These are phyloP conservation scores for Dascyllus trimaculatus DNA, from an alignment of 2,113 vertebrate species.

Conservation along the genomic window DNA sequence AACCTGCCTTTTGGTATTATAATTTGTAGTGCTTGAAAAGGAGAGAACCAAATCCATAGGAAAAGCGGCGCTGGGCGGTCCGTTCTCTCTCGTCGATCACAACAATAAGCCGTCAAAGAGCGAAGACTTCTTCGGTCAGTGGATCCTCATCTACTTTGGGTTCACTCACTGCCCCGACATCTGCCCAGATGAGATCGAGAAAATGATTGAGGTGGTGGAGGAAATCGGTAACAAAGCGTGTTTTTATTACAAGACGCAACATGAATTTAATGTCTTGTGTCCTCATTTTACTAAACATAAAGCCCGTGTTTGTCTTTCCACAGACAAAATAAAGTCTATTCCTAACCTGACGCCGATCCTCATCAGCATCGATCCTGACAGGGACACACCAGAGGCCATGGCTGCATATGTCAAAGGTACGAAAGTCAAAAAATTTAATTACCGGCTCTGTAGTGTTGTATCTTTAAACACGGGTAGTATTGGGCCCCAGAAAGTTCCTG, in stretches of 20 bases:
- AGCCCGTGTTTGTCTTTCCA: background rate
- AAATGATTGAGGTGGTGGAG: conserved; percentile 95
- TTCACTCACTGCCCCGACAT: conserved; percentile 99
- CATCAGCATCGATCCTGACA: conserved; percentile 96
- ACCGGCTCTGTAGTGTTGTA: no score
- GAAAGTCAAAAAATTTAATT: no score
- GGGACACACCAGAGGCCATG: conserved; percentile 91
- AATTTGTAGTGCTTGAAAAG: conserved; percentile 87
- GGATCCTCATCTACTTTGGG: conserved; percentile 97
- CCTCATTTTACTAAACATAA: background rate
- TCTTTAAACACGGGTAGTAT: no score
- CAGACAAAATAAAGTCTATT: conserved; percentile 90
- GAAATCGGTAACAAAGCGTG: conserved; percentile 87
- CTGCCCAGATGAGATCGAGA: conserved; percentile 97
- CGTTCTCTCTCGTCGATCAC: conserved; percentile 91
- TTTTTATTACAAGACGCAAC: accelerated
- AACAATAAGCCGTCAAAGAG: conserved; percentile 86
- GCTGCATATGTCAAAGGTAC: conserved; percentile 93
- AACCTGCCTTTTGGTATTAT: accelerated
- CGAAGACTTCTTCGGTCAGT: conserved; percentile 92
- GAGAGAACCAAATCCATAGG: conserved; percentile 90
- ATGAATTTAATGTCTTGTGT: accelerated
- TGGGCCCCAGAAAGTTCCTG: no score
- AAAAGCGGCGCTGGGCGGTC: conserved; percentile 91
- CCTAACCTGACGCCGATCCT: conserved; percentile 93